Evolutionary conservation across 2,797 vertebrate genomes (phyloP), one percentile per base, ranked within the genome.

Genomic region (Loris lydekkerianus): DNA sequence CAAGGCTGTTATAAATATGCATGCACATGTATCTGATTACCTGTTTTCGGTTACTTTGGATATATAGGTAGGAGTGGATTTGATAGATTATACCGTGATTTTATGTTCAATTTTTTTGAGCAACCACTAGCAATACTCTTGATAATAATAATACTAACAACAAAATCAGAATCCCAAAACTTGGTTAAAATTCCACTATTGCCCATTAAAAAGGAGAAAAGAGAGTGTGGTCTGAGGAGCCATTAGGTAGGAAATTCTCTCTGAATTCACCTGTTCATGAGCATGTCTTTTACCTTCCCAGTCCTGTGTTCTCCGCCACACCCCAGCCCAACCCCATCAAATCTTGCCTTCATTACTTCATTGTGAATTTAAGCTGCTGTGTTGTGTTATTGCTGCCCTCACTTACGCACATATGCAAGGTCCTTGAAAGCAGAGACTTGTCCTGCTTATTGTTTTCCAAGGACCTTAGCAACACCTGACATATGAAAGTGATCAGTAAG

Each of bases 41-140:
- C 18, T 82, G 7, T 72, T 65, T 93, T 93, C 31, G 34, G 9
- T 75, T 93, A 15, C 40, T 81, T 75, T 10, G 23, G 10, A 2
- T 73, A 69, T 27, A 13, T 40, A 67, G 2, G 17, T 65, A 60
- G 14, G 10, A 75, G 37, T 86, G n/a, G 21, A 80, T 53, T 70
- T 83, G 20, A 18, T 76, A 18, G 9, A 20, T 89, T n/a, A 11
- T 75, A 23, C 73, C n/a, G 43, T 72, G 83, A 87, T 58, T 83
- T 7, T 83, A 34, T 58, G 10, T 40, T 94, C 46, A 94, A 25
- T 29, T 70, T 78, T 78, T 81, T 84, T 87, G 65, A 93, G 34
- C 49, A 78, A 81, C 75, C 49, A 17, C 21, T 34, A 78, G 37
- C 31, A 81, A 85, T 20, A 61, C 34, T 94, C 53, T 81, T 87